Conservation (phyloP, 2,888 invertebrate species). For the Hylaea fasciaria region DNA sequence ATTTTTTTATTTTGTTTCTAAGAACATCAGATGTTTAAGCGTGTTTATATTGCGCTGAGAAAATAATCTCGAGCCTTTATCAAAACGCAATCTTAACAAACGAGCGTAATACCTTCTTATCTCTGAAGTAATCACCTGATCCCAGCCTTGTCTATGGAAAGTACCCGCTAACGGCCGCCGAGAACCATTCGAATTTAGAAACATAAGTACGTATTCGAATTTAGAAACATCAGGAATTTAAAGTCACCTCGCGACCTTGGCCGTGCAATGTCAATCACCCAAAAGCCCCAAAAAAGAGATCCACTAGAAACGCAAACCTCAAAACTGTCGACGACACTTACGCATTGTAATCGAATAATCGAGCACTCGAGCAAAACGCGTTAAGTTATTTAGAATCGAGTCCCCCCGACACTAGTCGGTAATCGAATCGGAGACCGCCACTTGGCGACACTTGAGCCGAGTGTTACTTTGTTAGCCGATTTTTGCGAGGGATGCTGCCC, state of each 20-base stretch:
- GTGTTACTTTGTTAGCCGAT: slow-evolving; percentile 82
- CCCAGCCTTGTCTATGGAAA: slow-evolving; percentile 26
- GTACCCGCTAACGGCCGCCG: slow-evolving; percentile 12
- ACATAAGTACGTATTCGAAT: slow-evolving; percentile 15
- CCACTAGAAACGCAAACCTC: slow-evolving; percentile 57
- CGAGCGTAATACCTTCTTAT: slow-evolving; percentile 30
- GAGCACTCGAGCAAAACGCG: slow-evolving; percentile 76
- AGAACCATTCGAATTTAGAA: slow-evolving; percentile 18
- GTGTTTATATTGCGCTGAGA: slow-evolving; percentile 23
- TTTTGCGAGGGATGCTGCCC: slow-evolving; percentile 64
- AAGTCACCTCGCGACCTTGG: slow-evolving; percentile 32
- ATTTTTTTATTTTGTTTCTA: slow-evolving; percentile 28
- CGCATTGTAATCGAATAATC: slow-evolving; percentile 81
- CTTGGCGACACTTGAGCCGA: slow-evolving; percentile 75
- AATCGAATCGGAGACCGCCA: slow-evolving; percentile 82
- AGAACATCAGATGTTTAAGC: slow-evolving; percentile 22
- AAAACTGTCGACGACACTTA: slow-evolving; percentile 67
- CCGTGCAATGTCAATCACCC: slow-evolving; percentile 46
- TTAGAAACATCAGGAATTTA: slow-evolving; percentile 27
- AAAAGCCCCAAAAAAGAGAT: slow-evolving; percentile 48
- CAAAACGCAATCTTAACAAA: slow-evolving; percentile 31
- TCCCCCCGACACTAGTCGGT: slow-evolving; percentile 72
- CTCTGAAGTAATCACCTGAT: slow-evolving; percentile 29
- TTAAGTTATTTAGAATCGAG: slow-evolving; percentile 76
- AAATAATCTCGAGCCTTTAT: slow-evolving; percentile 29